Evolutionary conservation across 2,888 invertebrate species (phyloP), one percentile per base, ranked within the genome.

Genomic region (Caenorhabditis japonica): DNA sequence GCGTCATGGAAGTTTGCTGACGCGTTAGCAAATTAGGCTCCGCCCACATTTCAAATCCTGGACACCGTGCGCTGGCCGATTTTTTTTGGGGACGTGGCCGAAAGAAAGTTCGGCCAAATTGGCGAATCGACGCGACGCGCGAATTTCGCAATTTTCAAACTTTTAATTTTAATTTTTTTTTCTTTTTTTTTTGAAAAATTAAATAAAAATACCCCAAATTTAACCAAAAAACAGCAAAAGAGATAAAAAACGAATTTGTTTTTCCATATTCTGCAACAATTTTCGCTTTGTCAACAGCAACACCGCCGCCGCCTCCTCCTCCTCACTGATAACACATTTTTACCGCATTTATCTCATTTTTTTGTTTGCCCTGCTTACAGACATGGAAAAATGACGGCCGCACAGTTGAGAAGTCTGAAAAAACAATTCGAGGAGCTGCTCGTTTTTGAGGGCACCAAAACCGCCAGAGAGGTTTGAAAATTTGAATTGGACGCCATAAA

Each of bases 331-430:
- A 49, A 49, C n/a, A 49, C 34, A 2, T 30, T 30, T 49, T 59
- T 59, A 10, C 47, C 30, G 46, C 49, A 49, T 30, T 27, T n/a
- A n/a, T n/a, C n/a, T n/a, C n/a, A n/a, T n/a, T n/a, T n/a, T n/a
- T n/a, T n/a, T n/a, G n/a, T n/a, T 43, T 19, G 8, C 1, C 2
- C 4, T 27, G 12, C 15, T 61, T 52, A n/a, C 51, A 61, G 52
- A 43, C 51, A 61, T 58, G 59, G 5, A 36, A 58, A 33, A 8
- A 60, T 60, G 60, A 51, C 39, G 15, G 25, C 15, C 5, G 10
- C 41, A 4, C 49, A 60, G 47, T 30, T 51, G n/a, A 19, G 33
- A 12, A 47, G 38, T 1, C 17, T 59, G 23, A 30, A 21, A 27
- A 38, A 39, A 15, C 36, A 30, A 4, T 27, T 51, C 8, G 60